Percentiles rank a stretch among this genome's conserved stretches.
These are phyloP conservation scores for Pseudorhombus dupliciocellatus DNA, from an alignment of 2,113 vertebrate genomes.

Conservation along the genomic window DNA sequence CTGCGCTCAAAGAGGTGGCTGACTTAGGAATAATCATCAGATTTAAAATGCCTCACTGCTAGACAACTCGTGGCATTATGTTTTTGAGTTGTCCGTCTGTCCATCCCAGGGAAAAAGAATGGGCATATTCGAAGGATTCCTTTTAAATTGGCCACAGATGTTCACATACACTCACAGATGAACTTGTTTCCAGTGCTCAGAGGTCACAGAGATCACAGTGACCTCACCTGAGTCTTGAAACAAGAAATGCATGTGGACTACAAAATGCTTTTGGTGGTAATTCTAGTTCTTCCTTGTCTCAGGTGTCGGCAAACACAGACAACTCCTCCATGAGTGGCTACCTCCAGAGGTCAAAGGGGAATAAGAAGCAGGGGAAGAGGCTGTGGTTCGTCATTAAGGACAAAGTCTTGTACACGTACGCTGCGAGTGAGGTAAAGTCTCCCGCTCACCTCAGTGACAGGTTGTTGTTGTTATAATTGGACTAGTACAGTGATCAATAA, in stretches of 20 bases:
- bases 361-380: constrained; percentile 93
- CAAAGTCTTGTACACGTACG: constrained; percentile 97
- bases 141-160: too few species aligned
- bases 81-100: not conserved
- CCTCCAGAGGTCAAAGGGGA: constrained; percentile 90
- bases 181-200: too few species aligned
- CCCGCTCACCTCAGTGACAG: not conserved
- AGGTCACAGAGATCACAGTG: too few species aligned
- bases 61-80: not conserved
- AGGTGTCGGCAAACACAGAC: constrained; percentile 94
- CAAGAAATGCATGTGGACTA: too few species aligned
- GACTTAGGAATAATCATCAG: constrained; percentile 14
- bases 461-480: not conserved
- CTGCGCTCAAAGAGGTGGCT: constrained; percentile 92
- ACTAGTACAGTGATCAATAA: not conserved
- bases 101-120: too few species aligned
- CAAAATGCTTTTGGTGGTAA: not conserved
- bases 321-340: constrained; percentile 98
- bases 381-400: constrained; percentile 98
- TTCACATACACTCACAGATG: too few species aligned
- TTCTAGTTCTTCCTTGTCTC: constrained; percentile 13
- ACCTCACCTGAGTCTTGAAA: too few species aligned
- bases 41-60: not conserved
- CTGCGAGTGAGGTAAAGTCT: constrained; percentile 93
- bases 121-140: too few species aligned